These are phyloP conservation scores for Porphyrio hochstetteri DNA, from an alignment of 2,113 vertebrate genomes.

Conservation along the genomic window DNA sequence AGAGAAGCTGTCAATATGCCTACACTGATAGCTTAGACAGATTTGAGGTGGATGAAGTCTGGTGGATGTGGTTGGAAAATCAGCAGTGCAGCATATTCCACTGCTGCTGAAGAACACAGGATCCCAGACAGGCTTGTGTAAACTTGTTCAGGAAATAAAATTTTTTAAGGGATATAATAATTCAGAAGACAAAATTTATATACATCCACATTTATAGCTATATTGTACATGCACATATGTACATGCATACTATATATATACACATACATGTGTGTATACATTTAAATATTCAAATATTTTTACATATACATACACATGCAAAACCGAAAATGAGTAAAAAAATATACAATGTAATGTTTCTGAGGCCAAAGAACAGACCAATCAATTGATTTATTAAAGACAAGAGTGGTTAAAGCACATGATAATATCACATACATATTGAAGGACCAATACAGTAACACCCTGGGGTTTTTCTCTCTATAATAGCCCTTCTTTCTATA, in stretches of 20 bases:
- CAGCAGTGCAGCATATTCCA: background rate
- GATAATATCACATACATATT: constrained; percentile 10
- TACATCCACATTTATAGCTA: background rate
- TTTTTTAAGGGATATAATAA: background rate
- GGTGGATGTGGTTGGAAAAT: background rate
- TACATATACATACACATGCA: background rate
- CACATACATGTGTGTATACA: too few species aligned
- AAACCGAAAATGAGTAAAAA: background rate
- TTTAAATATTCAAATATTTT: background rate
- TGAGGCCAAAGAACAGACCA: background rate
- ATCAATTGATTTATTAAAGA: constrained; percentile 4
- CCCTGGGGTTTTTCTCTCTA: constrained; percentile 30
- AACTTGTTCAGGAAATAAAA: background rate
- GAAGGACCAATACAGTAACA: background rate
- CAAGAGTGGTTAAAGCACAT: background rate
- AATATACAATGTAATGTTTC: background rate
- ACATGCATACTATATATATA: background rate
- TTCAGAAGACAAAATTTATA: background rate
- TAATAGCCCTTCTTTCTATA: constrained; percentile 40
- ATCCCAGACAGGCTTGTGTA: background rate
- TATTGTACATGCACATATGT: background rate
- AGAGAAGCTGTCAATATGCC: background rate
- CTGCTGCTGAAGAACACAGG: background rate
- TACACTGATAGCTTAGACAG: background rate
- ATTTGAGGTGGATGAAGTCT: background rate